Percentiles rank a stretch among this genome's conserved stretches.
phyloP scores from a whole-genome alignment of 2,113 vertebrate species.

The Struthio camelus region DNA sequence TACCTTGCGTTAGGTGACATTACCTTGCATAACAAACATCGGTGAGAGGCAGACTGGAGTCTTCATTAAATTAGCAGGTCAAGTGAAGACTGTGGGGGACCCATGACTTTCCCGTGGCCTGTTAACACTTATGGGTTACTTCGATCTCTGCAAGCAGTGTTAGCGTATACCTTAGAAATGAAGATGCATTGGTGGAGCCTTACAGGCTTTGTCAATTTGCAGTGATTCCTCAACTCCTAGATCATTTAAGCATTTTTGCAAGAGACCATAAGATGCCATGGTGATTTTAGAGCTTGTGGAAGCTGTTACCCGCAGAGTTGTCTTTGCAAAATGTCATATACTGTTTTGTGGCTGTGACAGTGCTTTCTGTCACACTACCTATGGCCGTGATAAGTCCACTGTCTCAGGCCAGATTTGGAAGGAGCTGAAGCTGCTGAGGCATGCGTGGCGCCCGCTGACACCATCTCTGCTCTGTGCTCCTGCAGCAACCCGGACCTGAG shows the following conservation, averaged over 20 bases:
- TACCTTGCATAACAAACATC: not conserved
- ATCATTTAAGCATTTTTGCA: not conserved
- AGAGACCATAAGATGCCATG: not conserved
- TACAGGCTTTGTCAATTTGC: not conserved
- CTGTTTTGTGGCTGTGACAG: not conserved
- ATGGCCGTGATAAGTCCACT: too few relatives aligned
- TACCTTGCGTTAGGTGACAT: not conserved
- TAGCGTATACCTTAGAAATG: not conserved
- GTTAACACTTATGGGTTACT: not conserved
- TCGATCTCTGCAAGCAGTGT: too few relatives aligned
- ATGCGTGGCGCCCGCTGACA: not conserved
- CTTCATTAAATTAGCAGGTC: not conserved
- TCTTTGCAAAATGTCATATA: too few relatives aligned
- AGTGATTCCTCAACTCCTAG: not conserved
- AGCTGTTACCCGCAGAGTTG: not conserved
- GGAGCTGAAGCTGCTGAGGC: not conserved
- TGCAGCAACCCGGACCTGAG: slow-evolving; percentile 94
- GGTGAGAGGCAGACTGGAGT: not conserved
- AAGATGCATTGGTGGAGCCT: not conserved
- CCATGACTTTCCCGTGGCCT: not conserved
- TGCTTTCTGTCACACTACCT: not conserved
- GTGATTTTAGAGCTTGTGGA: not conserved
- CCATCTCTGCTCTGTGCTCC: not conserved
- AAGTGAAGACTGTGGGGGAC: not conserved
- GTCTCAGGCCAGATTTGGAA: not conserved